Base-by-base conservation (phyloP, 2,888 invertebrate species). In the Drosophila mettleri region DNA sequence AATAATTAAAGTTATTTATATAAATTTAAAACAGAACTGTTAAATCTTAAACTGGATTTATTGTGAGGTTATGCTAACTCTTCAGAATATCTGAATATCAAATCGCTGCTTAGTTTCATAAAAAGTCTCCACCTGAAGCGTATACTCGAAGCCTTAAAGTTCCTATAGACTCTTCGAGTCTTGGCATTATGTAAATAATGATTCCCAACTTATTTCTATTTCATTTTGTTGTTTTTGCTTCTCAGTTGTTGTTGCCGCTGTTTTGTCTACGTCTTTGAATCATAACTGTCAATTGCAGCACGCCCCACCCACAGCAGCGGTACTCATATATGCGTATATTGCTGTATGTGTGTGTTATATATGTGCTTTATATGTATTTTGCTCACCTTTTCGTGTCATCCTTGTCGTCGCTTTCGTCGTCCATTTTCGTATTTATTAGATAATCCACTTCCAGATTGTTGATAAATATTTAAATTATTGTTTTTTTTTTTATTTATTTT, bases 381-480 rank as follows among this genome's bases (percentile, higher is more conserved):
- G 36, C 92, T 92, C 92, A 96, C 97, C 97, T 94, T 93, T 97
- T 97, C 12, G 96, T 94, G 87, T 96, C 96, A 92, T 97, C 97
- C 92, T 96, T 96, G 86, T 97, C 96, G 88, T 97, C 96, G 53
- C 95, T 95, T 81, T 96, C 96, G 91, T 97, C 96, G 65, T 96
- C 96, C 95, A 96, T 96, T 58, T 88, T 90, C 60, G 81, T 76
- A 63, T 79, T 74, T 71, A 67, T 78, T 70, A 69, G 67, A 59
- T 82, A 88, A 80, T 88, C 89, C 88, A 74, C 77, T 71, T 67
- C 54, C 48, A 57, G 63, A 29, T 59, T 67, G 51, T 34, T 51
- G 43, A 36, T 41, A 16, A 45, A 18, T 43, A 43, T 49, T 24
- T 10, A 14, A 16, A 9, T 12, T 36, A 38, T 46, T n/a, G 2